phyloP scores from a whole-genome alignment of 2,797 vertebrate genomes.

The Adelosebastes latens region DNA sequence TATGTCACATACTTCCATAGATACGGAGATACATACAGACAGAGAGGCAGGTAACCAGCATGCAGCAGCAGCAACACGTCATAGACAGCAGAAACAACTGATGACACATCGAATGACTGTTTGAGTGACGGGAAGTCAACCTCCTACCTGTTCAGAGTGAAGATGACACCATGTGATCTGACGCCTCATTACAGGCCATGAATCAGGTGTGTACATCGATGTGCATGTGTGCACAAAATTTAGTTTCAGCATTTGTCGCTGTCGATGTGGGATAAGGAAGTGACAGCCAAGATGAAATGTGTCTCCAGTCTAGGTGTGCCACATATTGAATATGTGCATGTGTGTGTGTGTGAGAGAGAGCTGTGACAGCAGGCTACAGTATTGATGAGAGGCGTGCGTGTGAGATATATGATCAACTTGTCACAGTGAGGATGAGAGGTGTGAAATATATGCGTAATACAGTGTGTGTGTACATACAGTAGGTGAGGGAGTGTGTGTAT shows the following conservation, averaged over 20 bases:
- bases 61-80: neutral
- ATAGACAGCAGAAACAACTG: neutral
- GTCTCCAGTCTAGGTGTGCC: constrained; percentile 4
- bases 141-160: constrained; percentile 26
- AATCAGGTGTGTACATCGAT: neutral
- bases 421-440: constrained; percentile 9
- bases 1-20: neutral
- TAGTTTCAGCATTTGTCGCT: constrained; percentile 9
- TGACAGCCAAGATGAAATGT: constrained; percentile 45
- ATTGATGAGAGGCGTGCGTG: neutral
- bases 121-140: constrained; percentile 36
- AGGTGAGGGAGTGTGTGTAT: neutral
- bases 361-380: neutral
- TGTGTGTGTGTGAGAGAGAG: neutral
- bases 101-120: constrained; percentile 17
- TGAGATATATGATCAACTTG: constrained; percentile 1
- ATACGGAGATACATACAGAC: neutral
- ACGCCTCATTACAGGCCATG: constrained; percentile 34
- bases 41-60: constrained; percentile 4
- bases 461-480: neutral
- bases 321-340: neutral
- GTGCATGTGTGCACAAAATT: neutral
- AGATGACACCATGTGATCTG: constrained; percentile 49
- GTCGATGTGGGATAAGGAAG: constrained; percentile 5
- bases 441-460: constrained; percentile 4